Evolutionary conservation across 2,888 invertebrate genomes (phyloP).

Genomic region (Agonopterix alstromeriana): DNA sequence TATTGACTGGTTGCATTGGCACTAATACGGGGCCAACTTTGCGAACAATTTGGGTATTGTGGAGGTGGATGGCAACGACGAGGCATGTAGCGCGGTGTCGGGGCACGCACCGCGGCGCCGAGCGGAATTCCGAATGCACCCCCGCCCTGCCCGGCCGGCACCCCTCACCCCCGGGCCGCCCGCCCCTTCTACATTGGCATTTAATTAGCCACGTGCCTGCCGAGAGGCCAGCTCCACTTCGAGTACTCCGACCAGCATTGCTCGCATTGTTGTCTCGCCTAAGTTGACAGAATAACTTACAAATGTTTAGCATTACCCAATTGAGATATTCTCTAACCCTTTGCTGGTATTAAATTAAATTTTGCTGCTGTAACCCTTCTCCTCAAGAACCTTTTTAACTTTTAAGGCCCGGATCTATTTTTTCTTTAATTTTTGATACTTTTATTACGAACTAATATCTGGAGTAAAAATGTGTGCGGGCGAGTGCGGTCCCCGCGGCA

Average conservation of each 20-base stretch:
- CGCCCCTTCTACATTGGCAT: slow-evolving; percentile 55
- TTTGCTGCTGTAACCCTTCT: too few species aligned
- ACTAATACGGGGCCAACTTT: slow-evolving; percentile 36
- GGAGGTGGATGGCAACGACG: slow-evolving; percentile 26
- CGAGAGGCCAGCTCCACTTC: slow-evolving; percentile 36
- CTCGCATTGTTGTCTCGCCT: slow-evolving; percentile 53
- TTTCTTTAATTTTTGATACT: too few species aligned
- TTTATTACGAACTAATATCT: too few species aligned
- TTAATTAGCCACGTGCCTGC: slow-evolving; percentile 72
- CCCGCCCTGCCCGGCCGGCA: slow-evolving; percentile 17
- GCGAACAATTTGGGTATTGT: slow-evolving; percentile 45
- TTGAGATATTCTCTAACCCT: slow-evolving; percentile 12
- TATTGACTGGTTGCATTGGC: neutral
- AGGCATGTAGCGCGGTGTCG: slow-evolving; percentile 47
- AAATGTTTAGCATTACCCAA: slow-evolving; percentile 35
- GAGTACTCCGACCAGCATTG: slow-evolving; percentile 35
- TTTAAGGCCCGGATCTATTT: slow-evolving; percentile 9
- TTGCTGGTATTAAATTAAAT: too few species aligned
- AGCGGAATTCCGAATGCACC: slow-evolving; percentile 50
- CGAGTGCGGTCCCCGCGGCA: slow-evolving; percentile 58
- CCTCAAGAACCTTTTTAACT: too few species aligned
- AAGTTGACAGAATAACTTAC: slow-evolving; percentile 53
- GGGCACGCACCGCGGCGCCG: slow-evolving; percentile 10
- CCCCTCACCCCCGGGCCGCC: slow-evolving; percentile 12
- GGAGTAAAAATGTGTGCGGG: slow-evolving; percentile 10